A percentile compares a stretch with the other conserved stretches of the same genome.
phyloP scores from a whole-genome alignment of 1,140 invertebrate genomes.

The Pemphigus obesinymphae region DNA sequence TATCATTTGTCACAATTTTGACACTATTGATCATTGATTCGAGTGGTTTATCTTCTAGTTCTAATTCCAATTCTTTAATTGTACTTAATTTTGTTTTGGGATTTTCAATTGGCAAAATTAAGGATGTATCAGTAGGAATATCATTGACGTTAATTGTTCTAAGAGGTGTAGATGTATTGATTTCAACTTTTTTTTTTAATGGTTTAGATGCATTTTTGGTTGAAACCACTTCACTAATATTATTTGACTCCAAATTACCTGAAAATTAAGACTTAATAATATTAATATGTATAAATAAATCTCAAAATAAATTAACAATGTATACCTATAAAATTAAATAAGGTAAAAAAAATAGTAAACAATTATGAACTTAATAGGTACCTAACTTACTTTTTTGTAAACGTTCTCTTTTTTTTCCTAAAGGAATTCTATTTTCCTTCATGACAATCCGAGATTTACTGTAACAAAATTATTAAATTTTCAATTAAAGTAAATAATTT shows the following conservation, averaged over 20 bases:
- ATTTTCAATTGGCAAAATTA: not conserved
- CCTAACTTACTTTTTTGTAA: not conserved
- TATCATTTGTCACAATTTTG: not conserved
- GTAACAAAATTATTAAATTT: not conserved
- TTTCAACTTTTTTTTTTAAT: not conserved
- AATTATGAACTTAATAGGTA: not conserved
- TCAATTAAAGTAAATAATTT: not conserved
- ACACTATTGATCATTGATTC: not conserved
- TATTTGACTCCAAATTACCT: not conserved
- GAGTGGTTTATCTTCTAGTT: not conserved
- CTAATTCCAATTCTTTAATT: conserved; percentile 22
- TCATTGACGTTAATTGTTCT: not conserved
- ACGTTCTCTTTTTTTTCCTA: conserved; percentile 3
- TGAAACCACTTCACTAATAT: no score
- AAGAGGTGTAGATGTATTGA: not conserved
- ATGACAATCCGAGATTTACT: not conserved
- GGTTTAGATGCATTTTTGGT: not conserved
- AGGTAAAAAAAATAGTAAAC: no score
- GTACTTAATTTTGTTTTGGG: not conserved
- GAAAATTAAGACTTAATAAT: no score
- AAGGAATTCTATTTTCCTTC: conserved; percentile 33
- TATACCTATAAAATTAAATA: no score
- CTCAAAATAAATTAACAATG: no score
- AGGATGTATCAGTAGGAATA: conserved; percentile 18
- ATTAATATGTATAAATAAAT: no score